Evolutionary conservation across 2,888 invertebrate genomes (phyloP), one percentile per base, ranked within the genome.

Genomic region (Bellardia bayeri): DNA sequence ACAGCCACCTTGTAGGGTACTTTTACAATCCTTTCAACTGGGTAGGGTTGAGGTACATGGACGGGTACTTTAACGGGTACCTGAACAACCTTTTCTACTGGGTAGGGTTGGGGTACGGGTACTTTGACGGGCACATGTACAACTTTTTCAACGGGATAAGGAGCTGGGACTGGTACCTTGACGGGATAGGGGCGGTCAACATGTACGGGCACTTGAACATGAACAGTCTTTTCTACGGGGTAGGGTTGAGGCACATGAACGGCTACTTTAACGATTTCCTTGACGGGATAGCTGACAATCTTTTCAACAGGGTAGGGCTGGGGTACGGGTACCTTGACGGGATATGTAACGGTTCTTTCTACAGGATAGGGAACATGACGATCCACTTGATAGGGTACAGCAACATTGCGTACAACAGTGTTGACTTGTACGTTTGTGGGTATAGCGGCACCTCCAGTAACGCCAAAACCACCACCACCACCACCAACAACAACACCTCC

Each of bases 141-240:
- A 92, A 95, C 95, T 92, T 96, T 96, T 93, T 96, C 96, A 42
- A 97, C 97, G 89, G 97, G 96, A 94, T 97, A 96, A 90, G 97
- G 97, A 91, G 96, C 96, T 85, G 97, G 96, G 81, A 97, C 97
- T 81, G 95, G 94, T 79, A 97, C 97, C 94, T 97, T 97, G 90
- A 97, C 97, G 91, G 97, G 96, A 93, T 96, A 96, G 85, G 97
- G 97, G 93, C 96, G 95, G 93, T 96, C 96, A 89, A 97, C 96
- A 90, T 95, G 96, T 79, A 96, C 96, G 90, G 95, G 95, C 79
- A 95, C 95, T 89, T 96, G 96, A 1, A 91, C 90, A 88, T 96
- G 96, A 75, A 97, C 96, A 91, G 95, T 95, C 94, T 96, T 97
- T 94, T 97, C 97, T 58, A 97, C 97, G 61, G 97, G 97, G 94